phyloP scores from a whole-genome alignment of 2,888 invertebrate species.

The Cheilosia variabilis region DNA sequence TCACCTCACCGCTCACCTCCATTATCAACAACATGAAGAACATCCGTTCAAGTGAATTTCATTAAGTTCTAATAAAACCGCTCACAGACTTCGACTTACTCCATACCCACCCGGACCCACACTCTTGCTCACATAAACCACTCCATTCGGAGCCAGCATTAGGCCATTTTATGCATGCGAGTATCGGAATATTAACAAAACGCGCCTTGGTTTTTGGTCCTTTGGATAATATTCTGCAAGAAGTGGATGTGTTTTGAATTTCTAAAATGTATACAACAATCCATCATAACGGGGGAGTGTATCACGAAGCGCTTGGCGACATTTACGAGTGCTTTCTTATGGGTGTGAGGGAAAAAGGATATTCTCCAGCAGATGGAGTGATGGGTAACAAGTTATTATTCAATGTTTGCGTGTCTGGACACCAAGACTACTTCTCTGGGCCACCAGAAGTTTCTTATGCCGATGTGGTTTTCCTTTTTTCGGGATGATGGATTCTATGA shows the following conservation, averaged over 20 bases:
- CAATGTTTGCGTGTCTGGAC: constrained; percentile 44
- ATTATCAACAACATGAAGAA: constrained; percentile 37
- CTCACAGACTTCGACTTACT: constrained; percentile 55
- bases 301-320: constrained; percentile 50
- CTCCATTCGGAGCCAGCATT: background rate
- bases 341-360: constrained; percentile 19
- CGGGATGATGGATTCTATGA: constrained; percentile 38
- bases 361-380: constrained; percentile 15
- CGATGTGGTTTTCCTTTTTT: background rate
- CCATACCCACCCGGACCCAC: background rate
- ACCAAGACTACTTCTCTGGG: background rate
- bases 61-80: constrained; percentile 71
- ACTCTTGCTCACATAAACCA: background rate
- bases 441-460: constrained; percentile 39
- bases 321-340: constrained; percentile 38
- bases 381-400: constrained; percentile 66
- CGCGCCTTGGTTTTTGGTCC: constrained; percentile 31
- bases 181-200: constrained; percentile 54
- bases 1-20: background rate
- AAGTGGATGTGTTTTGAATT: constrained; percentile 61
- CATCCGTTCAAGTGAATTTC: constrained; percentile 71
- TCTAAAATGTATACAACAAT: constrained; percentile 59
- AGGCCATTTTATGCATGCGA: constrained; percentile 56
- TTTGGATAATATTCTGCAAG: constrained; percentile 32
- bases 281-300: constrained; percentile 49